A percentile compares a stretch with the other conserved stretches of the same genome.
These are phyloP conservation scores for Aricia agestis DNA, from an alignment of 1,140 invertebrate genomes.

Conservation along the genomic window DNA sequence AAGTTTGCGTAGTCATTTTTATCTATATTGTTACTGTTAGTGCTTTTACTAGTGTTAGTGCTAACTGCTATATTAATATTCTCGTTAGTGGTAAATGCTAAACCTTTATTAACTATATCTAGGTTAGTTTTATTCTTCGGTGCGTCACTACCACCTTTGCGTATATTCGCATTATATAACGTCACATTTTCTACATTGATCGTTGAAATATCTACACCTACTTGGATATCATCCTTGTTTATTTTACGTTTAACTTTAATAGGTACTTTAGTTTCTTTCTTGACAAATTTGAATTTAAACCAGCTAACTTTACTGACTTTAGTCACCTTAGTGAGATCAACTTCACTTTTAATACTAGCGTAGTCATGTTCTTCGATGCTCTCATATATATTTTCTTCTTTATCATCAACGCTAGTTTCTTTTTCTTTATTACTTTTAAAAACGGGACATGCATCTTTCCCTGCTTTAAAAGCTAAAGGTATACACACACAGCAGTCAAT, in stretches of 20 bases:
- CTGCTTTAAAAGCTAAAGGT: not conserved
- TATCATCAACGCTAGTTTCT: conserved; percentile 1
- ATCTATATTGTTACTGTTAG: not conserved
- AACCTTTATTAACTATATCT: conserved; percentile 80
- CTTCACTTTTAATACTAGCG: conserved; percentile 26
- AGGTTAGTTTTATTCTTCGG: conserved; percentile 47
- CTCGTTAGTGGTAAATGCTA: conserved; percentile 84
- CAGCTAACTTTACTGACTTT: not conserved
- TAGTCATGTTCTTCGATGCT: conserved; percentile 29
- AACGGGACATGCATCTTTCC: not conserved
- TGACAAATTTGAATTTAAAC: conserved; percentile 9
- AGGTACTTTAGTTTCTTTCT: conserved; percentile 6
- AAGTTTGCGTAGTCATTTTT: not conserved
- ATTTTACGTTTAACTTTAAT: conserved; percentile 26
- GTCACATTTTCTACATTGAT: conserved; percentile 23
- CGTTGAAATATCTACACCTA: conserved; percentile 26
- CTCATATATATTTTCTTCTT: conserved; percentile 32
- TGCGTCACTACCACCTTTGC: conserved; percentile 14
- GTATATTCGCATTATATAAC: conserved; percentile 6
- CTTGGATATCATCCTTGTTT: conserved; percentile 48
- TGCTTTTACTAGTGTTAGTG: not conserved
- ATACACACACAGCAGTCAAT: not conserved
- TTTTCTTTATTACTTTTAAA: conserved; percentile 16
- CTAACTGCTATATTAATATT: conserved; percentile 35
- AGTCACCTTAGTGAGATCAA: not conserved